Base-by-base conservation (phyloP, 2,797 vertebrate species). In the Karalla daura region DNA sequence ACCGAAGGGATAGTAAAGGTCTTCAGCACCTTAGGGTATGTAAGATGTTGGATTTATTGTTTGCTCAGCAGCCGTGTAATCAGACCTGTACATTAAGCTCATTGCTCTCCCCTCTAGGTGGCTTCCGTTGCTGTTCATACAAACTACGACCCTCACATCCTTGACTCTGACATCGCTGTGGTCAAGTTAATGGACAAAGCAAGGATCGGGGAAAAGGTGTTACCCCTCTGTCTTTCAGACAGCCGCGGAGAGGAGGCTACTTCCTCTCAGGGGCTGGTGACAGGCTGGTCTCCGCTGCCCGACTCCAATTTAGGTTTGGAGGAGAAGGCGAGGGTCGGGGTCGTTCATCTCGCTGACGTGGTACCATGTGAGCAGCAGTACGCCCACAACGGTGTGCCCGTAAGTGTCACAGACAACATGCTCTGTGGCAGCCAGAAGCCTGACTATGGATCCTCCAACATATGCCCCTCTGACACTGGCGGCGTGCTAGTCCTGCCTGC, bases 361-460 rank as follows among this genome's bases (percentile, higher is more conserved):
- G 92, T 98, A 25, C 85, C 95, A 27, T 99, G 98, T 47, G 98
- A 99, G 89, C 95, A 95, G 55, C 95, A 98, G 85, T 98, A 98
- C 0, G 97, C 97, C 30, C 95, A 94, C 0, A 91, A 94, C 0
- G 96, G 95, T 0, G 90, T 96, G 78, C 93, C 95, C 0, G 93
- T 99, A 72, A 98, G 96, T 18, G 89, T 99, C 65, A 97, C 98
- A 0, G 97, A 99, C 78, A 98, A 95, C 81, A 99, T 99, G 98
- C 95, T 99, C 52, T 99, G 98, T 56, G 97, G 94, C 52, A 93
- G 88, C 74, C 92, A 93, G 67, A 95, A 95, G 46, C 92, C 91
- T 0, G 70, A 90, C 0, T 91, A 88, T 3, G 75, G 87, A 37
- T 90, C 93, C 55, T 95, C 96, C 0, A 93, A 95, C 73, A 98